Base-by-base conservation (phyloP, 2,888 invertebrate species). In the Scaptomyza cyrtandrae region DNA sequence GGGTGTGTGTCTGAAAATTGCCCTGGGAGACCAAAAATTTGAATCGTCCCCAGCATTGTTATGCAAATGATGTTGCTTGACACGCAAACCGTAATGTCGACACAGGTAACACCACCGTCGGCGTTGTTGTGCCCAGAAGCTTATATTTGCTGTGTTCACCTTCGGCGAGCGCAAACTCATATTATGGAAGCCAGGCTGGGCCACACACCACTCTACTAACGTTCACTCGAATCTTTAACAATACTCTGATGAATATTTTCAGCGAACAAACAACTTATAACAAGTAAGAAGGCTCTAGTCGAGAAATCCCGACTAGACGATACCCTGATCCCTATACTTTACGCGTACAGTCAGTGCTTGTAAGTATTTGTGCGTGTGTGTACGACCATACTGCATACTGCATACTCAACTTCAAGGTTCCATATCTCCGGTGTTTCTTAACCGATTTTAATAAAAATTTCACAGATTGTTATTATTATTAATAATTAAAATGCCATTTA, bases 21-120 rank as follows among this genome's bases (percentile, higher is more conserved):
- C 86, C 80, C 86, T 85, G 82, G 86, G 86, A 83, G 86, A 86
- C 78, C 86, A 86, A 79, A 86, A 85, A 84, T 85, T 84, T 78
- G 77, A 84, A 86, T 86, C 84, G 88, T 86, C 80, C 80, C 89
- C 90, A 90, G 89, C 90, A 91, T 91, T 91, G 91, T 91, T 91
- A 91, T 91, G 91, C 91, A 91, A 91, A 91, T 91, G 91, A 90
- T 91, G 91, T 83, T 84, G 80, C 87, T 89, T 87, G 84, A 83
- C 91, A 91, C 91, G 91, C 91, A 89, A 91, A 86, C 90, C 79
- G 76, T 83, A 75, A 66, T 71, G 63, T 71, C 71, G 62, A 72
- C 70, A 63, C 59, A 56, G 64, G 59, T 68, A 66, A 73, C 73
- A 65, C 66, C 59, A 64, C 48, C 57, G 11, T 9, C 66, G 48